Conservation (phyloP, 2,888 invertebrate species). For the Drosophila falleni region DNA sequence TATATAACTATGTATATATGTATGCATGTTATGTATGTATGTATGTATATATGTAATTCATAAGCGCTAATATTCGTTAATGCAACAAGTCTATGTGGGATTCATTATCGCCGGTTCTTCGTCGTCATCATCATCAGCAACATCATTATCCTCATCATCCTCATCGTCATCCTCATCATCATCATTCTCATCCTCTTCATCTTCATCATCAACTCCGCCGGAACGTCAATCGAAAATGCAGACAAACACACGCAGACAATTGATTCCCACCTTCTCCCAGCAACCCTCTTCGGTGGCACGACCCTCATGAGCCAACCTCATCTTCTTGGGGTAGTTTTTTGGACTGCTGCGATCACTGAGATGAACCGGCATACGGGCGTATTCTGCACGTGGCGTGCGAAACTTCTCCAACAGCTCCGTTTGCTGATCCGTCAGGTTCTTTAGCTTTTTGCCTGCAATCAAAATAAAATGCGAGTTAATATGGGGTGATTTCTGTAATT, state of each 20-base stretch:
- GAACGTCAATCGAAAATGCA: conserved; percentile 85
- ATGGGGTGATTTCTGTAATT: neutral
- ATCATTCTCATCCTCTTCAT: conserved; percentile 10
- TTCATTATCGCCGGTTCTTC: neutral
- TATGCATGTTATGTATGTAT: conserved; percentile 26
- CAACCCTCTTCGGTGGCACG: conserved; percentile 82
- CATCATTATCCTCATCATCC: neutral
- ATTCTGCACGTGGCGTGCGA: conserved; percentile 83
- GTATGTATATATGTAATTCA: conserved; percentile 58
- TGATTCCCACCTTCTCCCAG: conserved; percentile 84
- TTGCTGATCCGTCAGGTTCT: conserved; percentile 84
- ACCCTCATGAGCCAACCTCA: conserved; percentile 82
- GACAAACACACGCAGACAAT: conserved; percentile 84
- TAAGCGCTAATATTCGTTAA: conserved; percentile 80
- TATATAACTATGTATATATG: conserved; percentile 27
- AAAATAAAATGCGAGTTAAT: neutral
- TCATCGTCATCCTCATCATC: conserved; percentile 1
- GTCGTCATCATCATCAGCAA: conserved; percentile 4
- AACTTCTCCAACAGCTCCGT: conserved; percentile 83
- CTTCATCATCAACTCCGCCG: conserved; percentile 25
- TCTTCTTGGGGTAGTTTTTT: conserved; percentile 85
- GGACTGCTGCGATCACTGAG: conserved; percentile 85
- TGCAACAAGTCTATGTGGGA: conserved; percentile 74
- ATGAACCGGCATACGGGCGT: conserved; percentile 85
- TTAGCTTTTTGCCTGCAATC: conserved; percentile 80